These are phyloP conservation scores for Pogona vitticeps DNA, from an alignment of 2,113 vertebrate species.

Conservation along the genomic window DNA sequence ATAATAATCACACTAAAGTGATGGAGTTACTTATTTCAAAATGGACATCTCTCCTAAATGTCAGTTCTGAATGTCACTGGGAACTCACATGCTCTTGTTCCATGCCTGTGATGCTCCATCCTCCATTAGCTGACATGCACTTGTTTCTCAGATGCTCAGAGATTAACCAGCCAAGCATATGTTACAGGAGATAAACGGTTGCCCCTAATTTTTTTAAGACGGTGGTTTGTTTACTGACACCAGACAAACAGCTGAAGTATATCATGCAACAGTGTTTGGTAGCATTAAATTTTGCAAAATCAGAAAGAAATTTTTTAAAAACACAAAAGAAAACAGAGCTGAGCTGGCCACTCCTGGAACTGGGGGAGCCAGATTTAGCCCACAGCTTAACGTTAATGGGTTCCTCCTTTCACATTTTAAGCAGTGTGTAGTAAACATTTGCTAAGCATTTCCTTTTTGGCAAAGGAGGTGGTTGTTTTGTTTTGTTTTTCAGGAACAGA, in stretches of 20 bases:
- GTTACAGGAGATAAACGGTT: slow-evolving; percentile 19
- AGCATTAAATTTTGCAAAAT: background rate
- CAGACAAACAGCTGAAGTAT: slow-evolving; percentile 34
- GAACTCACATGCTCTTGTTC: background rate
- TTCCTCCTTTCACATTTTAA: background rate
- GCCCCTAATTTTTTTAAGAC: slow-evolving; percentile 52
- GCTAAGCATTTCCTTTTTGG: background rate
- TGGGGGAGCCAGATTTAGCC: background rate
- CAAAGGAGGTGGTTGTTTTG: background rate
- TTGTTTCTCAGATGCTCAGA: background rate
- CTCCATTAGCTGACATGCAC: background rate
- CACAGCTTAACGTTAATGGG: background rate
- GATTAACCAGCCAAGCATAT: background rate
- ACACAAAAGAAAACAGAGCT: background rate
- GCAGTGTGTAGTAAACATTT: background rate
- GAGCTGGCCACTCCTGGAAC: background rate
- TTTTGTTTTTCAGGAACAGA: background rate
- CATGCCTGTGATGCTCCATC: background rate
- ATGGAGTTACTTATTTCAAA: slow-evolving; percentile 12
- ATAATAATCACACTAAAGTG: background rate
- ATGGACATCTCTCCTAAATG: slow-evolving; percentile 15
- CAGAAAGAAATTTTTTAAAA: background rate
- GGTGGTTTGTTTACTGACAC: slow-evolving; percentile 45
- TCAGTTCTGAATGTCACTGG: slow-evolving; percentile 27
- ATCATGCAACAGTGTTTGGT: background rate